These are phyloP conservation scores for Lichenostomus cassidix DNA, from an alignment of 2,113 vertebrate genomes.

Conservation along the genomic window DNA sequence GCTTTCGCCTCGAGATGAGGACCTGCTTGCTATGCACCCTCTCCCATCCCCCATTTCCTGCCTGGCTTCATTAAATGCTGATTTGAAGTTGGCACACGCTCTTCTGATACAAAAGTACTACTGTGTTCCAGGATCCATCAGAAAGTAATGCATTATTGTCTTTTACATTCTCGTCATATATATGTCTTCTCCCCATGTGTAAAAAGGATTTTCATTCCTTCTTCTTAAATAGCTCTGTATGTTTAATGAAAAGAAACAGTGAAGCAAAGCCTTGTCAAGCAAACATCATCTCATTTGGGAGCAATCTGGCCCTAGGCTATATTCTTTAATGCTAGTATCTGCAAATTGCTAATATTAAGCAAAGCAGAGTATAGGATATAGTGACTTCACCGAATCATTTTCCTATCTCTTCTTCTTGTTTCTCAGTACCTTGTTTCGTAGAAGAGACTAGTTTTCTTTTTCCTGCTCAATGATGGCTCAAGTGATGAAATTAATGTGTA, in stretches of 20 bases:
- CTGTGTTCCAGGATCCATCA: conserved; percentile 70
- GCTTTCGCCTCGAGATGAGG: conserved; percentile 78
- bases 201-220: conserved; percentile 15
- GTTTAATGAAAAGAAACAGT: conserved; percentile 29
- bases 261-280: background rate
- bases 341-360: conserved; percentile 12
- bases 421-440: background rate
- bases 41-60: conserved; percentile 84
- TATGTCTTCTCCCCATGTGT: conserved; percentile 52
- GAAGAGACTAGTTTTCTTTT: background rate
- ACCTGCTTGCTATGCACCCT: conserved; percentile 67
- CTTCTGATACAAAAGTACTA: conserved; percentile 79
- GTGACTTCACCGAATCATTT: background rate
- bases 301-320: background rate
- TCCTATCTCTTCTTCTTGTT: background rate
- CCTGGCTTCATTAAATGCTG: conserved; percentile 81
- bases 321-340: conserved; percentile 6
- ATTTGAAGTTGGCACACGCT: conserved; percentile 74
- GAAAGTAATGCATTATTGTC: conserved; percentile 76
- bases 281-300: background rate
- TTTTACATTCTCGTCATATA: conserved; percentile 63
- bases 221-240: conserved; percentile 16
- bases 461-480: background rate
- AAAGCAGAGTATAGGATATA: background rate
- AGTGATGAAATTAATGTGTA: background rate